Percentiles rank a stretch among this genome's conserved stretches.
phyloP scores from a whole-genome alignment of 2,113 vertebrate species.

The Neodontobutis hainanensis region DNA sequence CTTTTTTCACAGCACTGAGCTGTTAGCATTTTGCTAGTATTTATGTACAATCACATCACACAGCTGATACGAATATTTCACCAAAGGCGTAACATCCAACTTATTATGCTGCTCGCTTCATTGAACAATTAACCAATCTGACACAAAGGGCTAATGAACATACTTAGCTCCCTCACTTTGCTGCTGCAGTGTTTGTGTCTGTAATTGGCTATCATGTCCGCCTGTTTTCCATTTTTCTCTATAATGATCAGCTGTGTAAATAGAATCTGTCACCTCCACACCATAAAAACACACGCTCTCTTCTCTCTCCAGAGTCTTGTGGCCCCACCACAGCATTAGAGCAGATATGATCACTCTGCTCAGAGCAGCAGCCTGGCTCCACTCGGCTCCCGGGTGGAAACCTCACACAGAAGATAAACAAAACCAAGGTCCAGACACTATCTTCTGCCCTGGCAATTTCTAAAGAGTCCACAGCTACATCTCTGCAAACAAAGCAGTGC shows the following conservation, averaged over 20 bases:
- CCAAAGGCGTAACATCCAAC: constrained; percentile 52
- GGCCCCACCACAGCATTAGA: constrained; percentile 39
- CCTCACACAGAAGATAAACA: constrained; percentile 55
- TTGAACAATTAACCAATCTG: constrained; percentile 70
- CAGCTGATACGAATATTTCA: constrained; percentile 50
- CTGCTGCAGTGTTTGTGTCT: constrained; percentile 31
- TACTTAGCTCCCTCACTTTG: constrained; percentile 37
- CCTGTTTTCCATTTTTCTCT: constrained; percentile 34
- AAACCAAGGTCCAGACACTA: constrained; percentile 56
- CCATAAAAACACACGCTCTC: constrained; percentile 10
- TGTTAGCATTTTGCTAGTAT: constrained; percentile 31
- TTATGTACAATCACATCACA: constrained; percentile 34
- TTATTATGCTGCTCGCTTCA: constrained; percentile 64
- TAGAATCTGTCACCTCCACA: constrained; percentile 46
- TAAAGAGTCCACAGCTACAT: constrained; percentile 29
- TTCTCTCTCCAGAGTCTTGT: constrained; percentile 44
- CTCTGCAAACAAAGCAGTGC: constrained; percentile 30
- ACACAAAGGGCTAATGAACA: constrained; percentile 65
- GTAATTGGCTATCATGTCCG: constrained; percentile 58
- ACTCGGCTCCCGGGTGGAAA: constrained; percentile 56
- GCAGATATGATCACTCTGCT: constrained; percentile 66
- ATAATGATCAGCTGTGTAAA: constrained; percentile 54
- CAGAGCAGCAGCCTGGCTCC: constrained; percentile 43
- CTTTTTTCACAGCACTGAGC: constrained; percentile 37
- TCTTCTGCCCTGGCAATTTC: constrained; percentile 49